A percentile compares a stretch with the other conserved stretches of the same genome.
Evolutionary conservation across 2,113 vertebrate species (phyloP).

Genomic region (Eulemur macaco): DNA sequence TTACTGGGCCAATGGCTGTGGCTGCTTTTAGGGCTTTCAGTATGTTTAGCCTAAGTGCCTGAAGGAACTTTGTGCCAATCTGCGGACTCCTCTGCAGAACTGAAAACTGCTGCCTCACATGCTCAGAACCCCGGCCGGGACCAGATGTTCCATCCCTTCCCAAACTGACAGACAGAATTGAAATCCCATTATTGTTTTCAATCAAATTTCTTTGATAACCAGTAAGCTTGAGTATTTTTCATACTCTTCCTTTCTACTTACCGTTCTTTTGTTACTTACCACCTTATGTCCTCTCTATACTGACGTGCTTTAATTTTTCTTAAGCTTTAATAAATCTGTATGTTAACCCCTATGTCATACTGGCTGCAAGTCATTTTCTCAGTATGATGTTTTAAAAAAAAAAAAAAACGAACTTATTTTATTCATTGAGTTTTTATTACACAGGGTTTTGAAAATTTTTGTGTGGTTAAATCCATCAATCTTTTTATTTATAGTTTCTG

Average conservation of each 20-base stretch:
- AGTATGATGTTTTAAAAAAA: not conserved
- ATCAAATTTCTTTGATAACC: not conserved
- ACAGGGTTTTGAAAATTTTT: not conserved
- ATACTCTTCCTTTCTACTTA: not conserved
- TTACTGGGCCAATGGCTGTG: not conserved
- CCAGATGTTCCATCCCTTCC: not conserved
- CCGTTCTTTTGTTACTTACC: not conserved
- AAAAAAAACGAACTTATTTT: too few species aligned
- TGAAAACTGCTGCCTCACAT: not conserved
- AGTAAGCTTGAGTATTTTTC: not conserved
- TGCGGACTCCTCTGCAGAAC: not conserved
- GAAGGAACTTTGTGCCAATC: not conserved
- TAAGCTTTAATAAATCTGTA: not conserved
- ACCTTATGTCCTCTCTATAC: not conserved
- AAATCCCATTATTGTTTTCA: not conserved
- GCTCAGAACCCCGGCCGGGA: not conserved
- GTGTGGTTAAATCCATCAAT: not conserved
- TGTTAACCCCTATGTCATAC: not conserved
- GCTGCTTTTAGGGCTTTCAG: not conserved
- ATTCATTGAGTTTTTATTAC: not conserved
- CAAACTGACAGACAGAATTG: not conserved
- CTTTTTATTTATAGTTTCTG: not conserved
- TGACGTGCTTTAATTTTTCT: constrained; percentile 9
- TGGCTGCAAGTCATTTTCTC: not conserved
- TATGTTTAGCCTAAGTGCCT: not conserved